Conservation (phyloP, 2,113 vertebrate genomes). For the Pica pica region DNA sequence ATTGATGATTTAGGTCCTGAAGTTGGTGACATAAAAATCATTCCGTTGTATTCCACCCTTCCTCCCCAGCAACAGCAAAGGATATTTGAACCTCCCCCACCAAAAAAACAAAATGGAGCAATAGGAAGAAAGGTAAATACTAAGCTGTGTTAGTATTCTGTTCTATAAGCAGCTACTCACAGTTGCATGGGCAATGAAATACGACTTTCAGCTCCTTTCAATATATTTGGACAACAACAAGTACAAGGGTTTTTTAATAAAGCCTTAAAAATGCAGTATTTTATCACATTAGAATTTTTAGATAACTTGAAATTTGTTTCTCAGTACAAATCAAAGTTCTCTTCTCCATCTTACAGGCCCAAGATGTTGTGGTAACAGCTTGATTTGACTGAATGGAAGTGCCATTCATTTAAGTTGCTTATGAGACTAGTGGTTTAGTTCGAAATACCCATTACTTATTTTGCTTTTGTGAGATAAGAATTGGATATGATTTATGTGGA, state of each 20-base stretch:
- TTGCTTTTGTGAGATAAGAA: too few species aligned
- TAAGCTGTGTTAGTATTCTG: neutral
- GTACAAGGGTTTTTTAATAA: neutral
- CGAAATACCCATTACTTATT: too few species aligned
- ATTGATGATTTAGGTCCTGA: slow-evolving; percentile 94
- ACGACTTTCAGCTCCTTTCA: neutral
- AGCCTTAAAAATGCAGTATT: neutral
- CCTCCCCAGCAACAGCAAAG: slow-evolving; percentile 95
- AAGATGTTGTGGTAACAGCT: neutral
- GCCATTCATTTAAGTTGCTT: neutral
- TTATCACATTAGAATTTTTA: neutral
- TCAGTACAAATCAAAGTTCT: neutral
- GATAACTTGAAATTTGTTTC: neutral
- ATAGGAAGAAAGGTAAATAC: slow-evolving; percentile 91
- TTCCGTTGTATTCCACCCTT: slow-evolving; percentile 94
- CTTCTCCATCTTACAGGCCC: accelerated
- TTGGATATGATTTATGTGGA: accelerated
- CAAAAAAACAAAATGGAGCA: slow-evolving; percentile 90
- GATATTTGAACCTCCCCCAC: slow-evolving; percentile 94
- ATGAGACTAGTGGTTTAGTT: neutral
- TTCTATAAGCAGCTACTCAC: neutral
- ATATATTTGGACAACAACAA: neutral
- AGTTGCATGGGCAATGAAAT: neutral
- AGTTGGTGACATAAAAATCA: slow-evolving; percentile 97
- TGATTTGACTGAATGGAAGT: neutral